Conservation (phyloP, 2,888 invertebrate species). For the Lithophane socia region DNA sequence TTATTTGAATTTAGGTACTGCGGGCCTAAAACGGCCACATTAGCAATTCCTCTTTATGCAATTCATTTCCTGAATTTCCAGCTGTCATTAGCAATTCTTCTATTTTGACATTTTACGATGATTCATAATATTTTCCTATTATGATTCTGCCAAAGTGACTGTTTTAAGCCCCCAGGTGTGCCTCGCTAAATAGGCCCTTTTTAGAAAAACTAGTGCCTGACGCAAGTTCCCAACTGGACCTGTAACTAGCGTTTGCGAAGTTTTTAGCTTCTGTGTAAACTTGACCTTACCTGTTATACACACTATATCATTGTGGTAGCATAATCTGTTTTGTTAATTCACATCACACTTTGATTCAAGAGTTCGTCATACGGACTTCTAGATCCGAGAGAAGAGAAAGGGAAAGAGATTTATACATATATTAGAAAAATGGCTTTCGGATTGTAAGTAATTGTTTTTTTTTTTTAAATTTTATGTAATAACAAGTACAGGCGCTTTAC, state of each 20-base stretch:
- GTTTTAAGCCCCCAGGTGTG: too few species aligned
- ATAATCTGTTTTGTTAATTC: conserved; percentile 1
- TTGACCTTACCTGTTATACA: conserved; percentile 20
- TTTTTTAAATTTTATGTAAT: not conserved
- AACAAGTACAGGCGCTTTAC: too few species aligned
- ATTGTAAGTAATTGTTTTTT: conserved; percentile 50
- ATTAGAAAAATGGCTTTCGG: conserved; percentile 49
- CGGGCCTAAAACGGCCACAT: too few species aligned
- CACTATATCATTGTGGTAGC: conserved; percentile 4
- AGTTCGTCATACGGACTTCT: conserved; percentile 1
- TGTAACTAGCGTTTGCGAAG: not conserved
- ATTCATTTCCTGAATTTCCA: too few species aligned
- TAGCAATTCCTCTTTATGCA: too few species aligned
- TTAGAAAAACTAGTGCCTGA: not conserved
- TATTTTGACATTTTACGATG: too few species aligned
- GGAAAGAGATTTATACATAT: not conserved
- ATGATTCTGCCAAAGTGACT: too few species aligned
- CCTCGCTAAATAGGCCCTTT: too few species aligned
- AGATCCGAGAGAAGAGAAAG: not conserved
- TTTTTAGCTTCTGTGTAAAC: conserved; percentile 12
- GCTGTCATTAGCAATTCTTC: too few species aligned
- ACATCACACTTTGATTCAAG: conserved; percentile 10
- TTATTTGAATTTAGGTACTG: too few species aligned
- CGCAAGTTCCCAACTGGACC: not conserved
- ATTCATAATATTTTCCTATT: too few species aligned